Evolutionary conservation across 2,888 invertebrate genomes (phyloP).

Genomic region (Protodeltote pygarga): DNA sequence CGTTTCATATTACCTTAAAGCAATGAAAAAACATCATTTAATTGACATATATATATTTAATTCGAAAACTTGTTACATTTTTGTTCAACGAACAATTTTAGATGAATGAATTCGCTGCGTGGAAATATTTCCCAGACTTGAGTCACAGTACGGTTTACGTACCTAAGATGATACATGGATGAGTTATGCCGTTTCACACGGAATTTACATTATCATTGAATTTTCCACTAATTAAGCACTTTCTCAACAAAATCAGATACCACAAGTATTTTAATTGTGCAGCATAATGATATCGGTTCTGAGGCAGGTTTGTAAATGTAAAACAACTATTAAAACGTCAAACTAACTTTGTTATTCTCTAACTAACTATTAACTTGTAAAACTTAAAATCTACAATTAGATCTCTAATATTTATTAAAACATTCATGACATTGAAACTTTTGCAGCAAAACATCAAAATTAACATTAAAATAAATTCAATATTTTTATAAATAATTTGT

Average conservation of each 20-base stretch:
- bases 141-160: conserved; percentile 14
- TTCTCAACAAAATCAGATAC: conserved; percentile 17
- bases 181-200: conserved; percentile 20
- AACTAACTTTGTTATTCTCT: too few relatives aligned
- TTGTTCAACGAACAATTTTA: conserved; percentile 28
- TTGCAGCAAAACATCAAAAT: too few relatives aligned
- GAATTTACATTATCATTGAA: conserved; percentile 12
- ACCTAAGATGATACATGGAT: conserved; percentile 7
- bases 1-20: neutral
- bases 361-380: too few relatives aligned
- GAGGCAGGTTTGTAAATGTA: too few relatives aligned
- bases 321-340: too few relatives aligned
- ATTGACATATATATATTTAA: conserved; percentile 26
- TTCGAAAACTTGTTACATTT: conserved; percentile 28
- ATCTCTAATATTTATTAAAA: too few relatives aligned
- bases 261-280: too few relatives aligned
- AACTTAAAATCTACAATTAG: neutral
- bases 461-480: too few relatives aligned
- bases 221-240: conserved; percentile 24
- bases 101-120: conserved; percentile 21
- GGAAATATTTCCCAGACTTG: conserved; percentile 22
- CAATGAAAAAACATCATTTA: conserved; percentile 11
- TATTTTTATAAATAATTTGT: too few relatives aligned
- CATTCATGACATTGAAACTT: too few relatives aligned
- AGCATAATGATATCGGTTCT: too few relatives aligned